Conservation (phyloP, 2,113 vertebrate species). For the Ictalurus punctatus region DNA sequence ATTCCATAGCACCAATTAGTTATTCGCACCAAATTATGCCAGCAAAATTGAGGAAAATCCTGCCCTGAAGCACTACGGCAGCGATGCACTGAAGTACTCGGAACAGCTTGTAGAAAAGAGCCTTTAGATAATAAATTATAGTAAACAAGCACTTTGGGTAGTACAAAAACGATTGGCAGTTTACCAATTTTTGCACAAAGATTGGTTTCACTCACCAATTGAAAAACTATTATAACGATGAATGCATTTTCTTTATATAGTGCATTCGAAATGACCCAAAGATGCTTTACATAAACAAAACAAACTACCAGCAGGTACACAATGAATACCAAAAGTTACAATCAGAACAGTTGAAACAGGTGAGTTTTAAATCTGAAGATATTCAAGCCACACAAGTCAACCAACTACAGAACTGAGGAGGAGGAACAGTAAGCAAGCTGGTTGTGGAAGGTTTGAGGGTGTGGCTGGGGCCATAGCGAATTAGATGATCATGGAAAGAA, state of each 20-base stretch:
- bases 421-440: background rate
- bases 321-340: background rate
- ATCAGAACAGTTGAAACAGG: background rate
- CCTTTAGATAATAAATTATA: constrained; percentile 19
- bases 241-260: background rate
- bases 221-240: background rate
- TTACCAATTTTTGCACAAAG: background rate
- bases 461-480: background rate
- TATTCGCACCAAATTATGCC: constrained; percentile 4
- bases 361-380: background rate
- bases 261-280: background rate
- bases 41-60: background rate
- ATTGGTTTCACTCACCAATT: background rate
- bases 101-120: constrained; percentile 17
- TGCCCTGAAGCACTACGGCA: background rate
- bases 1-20: constrained; percentile 16
- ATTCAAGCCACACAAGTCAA: no score
- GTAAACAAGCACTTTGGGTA: constrained; percentile 6
- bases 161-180: background rate
- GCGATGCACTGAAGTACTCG: background rate
- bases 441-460: background rate
- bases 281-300: background rate
- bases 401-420: background rate
- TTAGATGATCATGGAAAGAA: background rate
- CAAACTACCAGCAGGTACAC: background rate